A percentile compares a stretch with the other conserved stretches of the same genome.
These are phyloP conservation scores for Helarctos malayanus DNA, from an alignment of 2,797 vertebrate genomes.

Conservation along the genomic window DNA sequence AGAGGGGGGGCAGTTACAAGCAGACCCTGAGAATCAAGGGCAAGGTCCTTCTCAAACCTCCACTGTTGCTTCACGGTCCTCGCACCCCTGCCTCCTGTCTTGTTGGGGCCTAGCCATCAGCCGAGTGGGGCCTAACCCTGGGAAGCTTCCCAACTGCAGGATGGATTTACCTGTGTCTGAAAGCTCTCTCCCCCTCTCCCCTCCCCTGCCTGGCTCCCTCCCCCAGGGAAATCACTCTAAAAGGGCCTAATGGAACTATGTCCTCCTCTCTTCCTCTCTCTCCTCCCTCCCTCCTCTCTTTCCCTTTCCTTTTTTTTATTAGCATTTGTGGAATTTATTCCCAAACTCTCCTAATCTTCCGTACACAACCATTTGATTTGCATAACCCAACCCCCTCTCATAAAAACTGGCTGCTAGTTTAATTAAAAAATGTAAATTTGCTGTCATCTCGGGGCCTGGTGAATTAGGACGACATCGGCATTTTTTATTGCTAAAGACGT, in stretches of 20 bases:
- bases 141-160: conserved; percentile 84
- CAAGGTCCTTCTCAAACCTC: conserved; percentile 66
- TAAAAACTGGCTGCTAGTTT: conserved; percentile 99
- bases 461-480: conserved; percentile 99
- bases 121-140: conserved; percentile 75
- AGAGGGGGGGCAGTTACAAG: background rate
- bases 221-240: conserved; percentile 96
- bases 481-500: conserved; percentile 99
- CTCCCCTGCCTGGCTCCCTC: conserved; percentile 78
- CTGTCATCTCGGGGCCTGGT: conserved; percentile 99
- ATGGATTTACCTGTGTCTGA: conserved; percentile 89
- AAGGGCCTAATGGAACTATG: conserved; percentile 97
- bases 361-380: conserved; percentile 99
- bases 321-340: conserved; percentile 99
- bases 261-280: conserved; percentile 89
- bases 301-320: conserved; percentile 91
- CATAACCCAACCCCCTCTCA: conserved; percentile 99
- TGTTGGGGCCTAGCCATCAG: conserved; percentile 20
- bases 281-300: conserved; percentile 85
- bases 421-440: conserved; percentile 99
- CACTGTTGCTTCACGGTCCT: background rate
- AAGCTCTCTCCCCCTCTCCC: conserved; percentile 83
- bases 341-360: conserved; percentile 99
- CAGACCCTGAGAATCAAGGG: conserved; percentile 9
- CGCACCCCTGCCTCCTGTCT: background rate